Evolutionary conservation across 23 tunicate species (phyloP).

Genomic region (Styela plicata): DNA sequence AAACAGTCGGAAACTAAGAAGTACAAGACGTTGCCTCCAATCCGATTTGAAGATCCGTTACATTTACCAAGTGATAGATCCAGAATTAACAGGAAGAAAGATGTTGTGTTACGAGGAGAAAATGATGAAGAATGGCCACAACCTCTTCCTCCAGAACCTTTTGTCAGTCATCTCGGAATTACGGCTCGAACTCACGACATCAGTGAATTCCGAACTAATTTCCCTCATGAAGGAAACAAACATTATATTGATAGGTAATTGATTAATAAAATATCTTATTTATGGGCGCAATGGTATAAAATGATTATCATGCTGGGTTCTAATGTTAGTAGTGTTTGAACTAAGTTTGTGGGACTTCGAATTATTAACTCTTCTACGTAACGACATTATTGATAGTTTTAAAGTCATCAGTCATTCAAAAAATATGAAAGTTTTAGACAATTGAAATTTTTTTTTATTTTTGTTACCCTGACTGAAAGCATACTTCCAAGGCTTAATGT

Average conservation of each 20-base stretch:
- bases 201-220: constrained; percentile 70
- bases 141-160: constrained; percentile 76
- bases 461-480: too few relatives aligned
- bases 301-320: too few relatives aligned
- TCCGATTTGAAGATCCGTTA: constrained; percentile 80
- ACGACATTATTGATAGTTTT: too few relatives aligned
- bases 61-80: constrained; percentile 84
- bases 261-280: too few relatives aligned
- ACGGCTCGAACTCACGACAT: constrained; percentile 91
- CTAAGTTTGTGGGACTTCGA: too few relatives aligned
- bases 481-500: too few relatives aligned
- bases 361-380: too few relatives aligned
- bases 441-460: too few relatives aligned
- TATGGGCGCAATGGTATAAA: too few relatives aligned
- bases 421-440: too few relatives aligned
- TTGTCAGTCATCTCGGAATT: constrained; percentile 62
- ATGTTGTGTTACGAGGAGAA: constrained; percentile 32
- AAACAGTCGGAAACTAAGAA: constrained; percentile 57
- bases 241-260: constrained; percentile 73
- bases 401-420: too few relatives aligned
- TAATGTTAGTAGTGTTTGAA: too few relatives aligned
- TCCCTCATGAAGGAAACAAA: constrained; percentile 24
- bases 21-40: constrained; percentile 83
- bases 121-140: constrained; percentile 53
- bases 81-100: constrained; percentile 28